Conservation (phyloP, 2,888 invertebrate genomes). For the Nesidiocoris tenuis region DNA sequence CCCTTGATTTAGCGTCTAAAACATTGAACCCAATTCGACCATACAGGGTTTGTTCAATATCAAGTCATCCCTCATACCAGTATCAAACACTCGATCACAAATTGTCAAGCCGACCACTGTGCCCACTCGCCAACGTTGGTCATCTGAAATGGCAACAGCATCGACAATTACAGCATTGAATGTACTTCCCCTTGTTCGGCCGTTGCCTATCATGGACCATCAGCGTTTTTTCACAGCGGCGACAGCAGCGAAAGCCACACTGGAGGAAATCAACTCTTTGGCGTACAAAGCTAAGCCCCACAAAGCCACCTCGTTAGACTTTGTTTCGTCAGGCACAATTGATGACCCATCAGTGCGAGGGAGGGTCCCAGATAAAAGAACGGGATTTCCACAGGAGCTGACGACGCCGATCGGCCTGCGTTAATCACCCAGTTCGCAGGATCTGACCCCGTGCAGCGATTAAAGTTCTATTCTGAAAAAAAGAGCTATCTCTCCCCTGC, state of each 20-base stretch:
- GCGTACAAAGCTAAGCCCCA: background rate
- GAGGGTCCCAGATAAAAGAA: background rate
- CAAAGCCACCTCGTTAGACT: background rate
- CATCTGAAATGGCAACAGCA: too few relatives aligned
- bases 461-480: conserved; percentile 7
- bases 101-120: too few relatives aligned
- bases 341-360: background rate
- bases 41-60: too few relatives aligned
- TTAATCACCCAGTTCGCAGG: conserved; percentile 6
- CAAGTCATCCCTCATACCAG: too few relatives aligned
- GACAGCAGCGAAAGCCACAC: background rate
- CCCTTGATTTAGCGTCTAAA: too few relatives aligned
- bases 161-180: background rate
- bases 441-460: background rate
- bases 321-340: background rate
- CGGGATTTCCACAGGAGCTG: background rate
- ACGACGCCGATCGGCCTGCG: background rate
- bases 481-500: background rate
- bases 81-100: too few relatives aligned
- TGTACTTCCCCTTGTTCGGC: too few relatives aligned
- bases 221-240: background rate
- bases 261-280: background rate
- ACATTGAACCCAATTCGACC: too few relatives aligned
- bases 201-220: background rate
- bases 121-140: too few relatives aligned